Evolutionary conservation across 2,113 vertebrate species (phyloP), one percentile per base, ranked within the genome.

Genomic region (Sitta europaea): DNA sequence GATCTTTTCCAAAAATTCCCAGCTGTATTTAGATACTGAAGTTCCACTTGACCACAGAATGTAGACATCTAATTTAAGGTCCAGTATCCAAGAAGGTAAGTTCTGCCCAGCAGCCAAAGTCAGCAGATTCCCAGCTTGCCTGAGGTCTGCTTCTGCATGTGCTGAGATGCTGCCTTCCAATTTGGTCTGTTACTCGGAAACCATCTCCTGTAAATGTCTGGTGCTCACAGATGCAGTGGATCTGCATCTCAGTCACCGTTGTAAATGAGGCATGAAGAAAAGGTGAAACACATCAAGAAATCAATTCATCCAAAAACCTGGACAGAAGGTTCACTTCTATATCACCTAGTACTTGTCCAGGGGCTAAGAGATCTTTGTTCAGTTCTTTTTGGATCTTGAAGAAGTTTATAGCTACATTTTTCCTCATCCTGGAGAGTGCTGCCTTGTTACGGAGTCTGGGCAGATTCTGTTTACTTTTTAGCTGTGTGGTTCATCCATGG

Each of bases 161-260:
- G 91, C 81, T 22, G 70, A 71, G 74, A 38, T 55, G 43, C 77
- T 93, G 70, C 73, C 51, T 91, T 94, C 87, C 90, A 87, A 2
- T 92, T 65, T 78, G 65, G 36, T 71, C 48, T 95, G 70, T 81
- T 97, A 91, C n/a, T 93, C 77, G 78, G 80, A 92, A 95, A 90
- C 81, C 53, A n/a, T 48, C 48, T 84, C 57, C 11, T 77, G 65
- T 33, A 67, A 63, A 54, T 81, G 61, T 59, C 57, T 95, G 65
- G 29, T 78, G 78, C 77, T 91, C 53, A 31, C 90, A 94, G 90
- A 95, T 93, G 87, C 81, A 85, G 27, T 51, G 35, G 47, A 42
- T 89, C 84, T 9, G 19, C 48, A 59, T 87, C 79, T 83, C 54
- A 48, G 50, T 77, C 77, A 22, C 63, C 4, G 0, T 21, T 81